A percentile compares a stretch with the other conserved stretches of the same genome.
Conservation (phyloP, 2,888 invertebrate species). For the Petrolisthes manimaculis region DNA sequence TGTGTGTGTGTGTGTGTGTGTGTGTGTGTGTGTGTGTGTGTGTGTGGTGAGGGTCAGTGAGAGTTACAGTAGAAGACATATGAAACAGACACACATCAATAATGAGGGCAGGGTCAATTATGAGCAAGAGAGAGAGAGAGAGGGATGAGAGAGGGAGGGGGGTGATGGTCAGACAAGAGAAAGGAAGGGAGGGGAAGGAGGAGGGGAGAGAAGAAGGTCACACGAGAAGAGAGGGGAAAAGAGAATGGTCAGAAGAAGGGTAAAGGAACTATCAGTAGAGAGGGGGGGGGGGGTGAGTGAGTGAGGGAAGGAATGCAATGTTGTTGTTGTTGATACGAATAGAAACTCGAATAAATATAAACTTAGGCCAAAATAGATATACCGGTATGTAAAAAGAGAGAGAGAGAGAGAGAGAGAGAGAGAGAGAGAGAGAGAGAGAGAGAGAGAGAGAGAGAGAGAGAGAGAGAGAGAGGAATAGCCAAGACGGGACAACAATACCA, state of each 20-base stretch:
- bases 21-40: not conserved
- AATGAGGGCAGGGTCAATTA: not conserved
- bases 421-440: slow-evolving; percentile 30
- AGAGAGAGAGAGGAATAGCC: slow-evolving; percentile 18
- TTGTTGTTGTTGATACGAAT: not conserved
- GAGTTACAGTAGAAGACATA: not conserved
- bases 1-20: not conserved
- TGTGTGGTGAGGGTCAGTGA: not conserved
- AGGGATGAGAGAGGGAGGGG: not conserved
- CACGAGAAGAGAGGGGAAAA: slow-evolving; percentile 1
- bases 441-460: slow-evolving; percentile 33
- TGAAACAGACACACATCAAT: slow-evolving; percentile 9
- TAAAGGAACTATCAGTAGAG: not conserved
- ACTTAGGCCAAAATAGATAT: not conserved
- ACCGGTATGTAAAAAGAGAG: slow-evolving; percentile 14
- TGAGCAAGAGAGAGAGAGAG: not conserved
- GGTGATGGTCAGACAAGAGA: not conserved
- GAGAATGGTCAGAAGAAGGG: not conserved
- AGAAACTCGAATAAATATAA: not conserved
- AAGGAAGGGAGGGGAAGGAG: too few species aligned
- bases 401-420: slow-evolving; percentile 33
- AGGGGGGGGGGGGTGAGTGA: not conserved
- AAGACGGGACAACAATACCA: not conserved
- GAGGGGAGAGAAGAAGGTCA: not conserved
- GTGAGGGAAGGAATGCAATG: too few species aligned